Percentiles rank a stretch among this genome's conserved stretches.
Conservation (phyloP, 2,113 vertebrate genomes). For the Laterallus jamaicensis region DNA sequence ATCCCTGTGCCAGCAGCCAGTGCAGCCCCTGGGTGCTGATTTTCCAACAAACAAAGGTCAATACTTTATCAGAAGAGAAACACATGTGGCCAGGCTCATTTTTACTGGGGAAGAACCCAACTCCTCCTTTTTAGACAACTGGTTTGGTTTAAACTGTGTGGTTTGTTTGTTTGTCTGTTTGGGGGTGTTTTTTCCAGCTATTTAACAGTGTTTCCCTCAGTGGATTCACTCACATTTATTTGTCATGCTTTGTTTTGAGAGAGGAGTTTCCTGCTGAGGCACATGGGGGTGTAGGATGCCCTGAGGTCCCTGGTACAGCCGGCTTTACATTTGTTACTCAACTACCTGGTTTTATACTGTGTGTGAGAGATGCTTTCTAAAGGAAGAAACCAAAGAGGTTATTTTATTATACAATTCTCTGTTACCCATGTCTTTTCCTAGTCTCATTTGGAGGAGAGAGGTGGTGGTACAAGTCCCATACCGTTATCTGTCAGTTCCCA, state of each 20-base stretch:
- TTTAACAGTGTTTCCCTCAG: not conserved
- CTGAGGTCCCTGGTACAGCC: not conserved
- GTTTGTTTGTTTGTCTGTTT: not conserved
- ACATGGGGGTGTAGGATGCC: fast-evolving
- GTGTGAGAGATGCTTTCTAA: not conserved
- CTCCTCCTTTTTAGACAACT: not conserved
- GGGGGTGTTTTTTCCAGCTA: not conserved
- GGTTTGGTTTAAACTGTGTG: not conserved
- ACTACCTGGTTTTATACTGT: not conserved
- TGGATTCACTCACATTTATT: not conserved
- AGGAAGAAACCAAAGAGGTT: constrained; percentile 35
- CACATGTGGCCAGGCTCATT: not conserved
- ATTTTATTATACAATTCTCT: not conserved
- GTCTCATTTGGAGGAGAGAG: not conserved
- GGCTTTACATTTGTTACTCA: not conserved
- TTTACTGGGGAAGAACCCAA: not conserved
- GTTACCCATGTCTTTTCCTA: not conserved
- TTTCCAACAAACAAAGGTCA: not conserved
- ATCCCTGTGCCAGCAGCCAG: fast-evolving
- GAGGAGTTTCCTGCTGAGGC: not conserved
- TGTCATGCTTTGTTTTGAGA: not conserved
- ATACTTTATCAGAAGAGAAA: not conserved
- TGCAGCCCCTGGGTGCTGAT: not conserved
- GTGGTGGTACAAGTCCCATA: not conserved
- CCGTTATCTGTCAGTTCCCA: fast-evolving